Conservation (phyloP, 1,140 invertebrate species). For the Ladona fulva region DNA sequence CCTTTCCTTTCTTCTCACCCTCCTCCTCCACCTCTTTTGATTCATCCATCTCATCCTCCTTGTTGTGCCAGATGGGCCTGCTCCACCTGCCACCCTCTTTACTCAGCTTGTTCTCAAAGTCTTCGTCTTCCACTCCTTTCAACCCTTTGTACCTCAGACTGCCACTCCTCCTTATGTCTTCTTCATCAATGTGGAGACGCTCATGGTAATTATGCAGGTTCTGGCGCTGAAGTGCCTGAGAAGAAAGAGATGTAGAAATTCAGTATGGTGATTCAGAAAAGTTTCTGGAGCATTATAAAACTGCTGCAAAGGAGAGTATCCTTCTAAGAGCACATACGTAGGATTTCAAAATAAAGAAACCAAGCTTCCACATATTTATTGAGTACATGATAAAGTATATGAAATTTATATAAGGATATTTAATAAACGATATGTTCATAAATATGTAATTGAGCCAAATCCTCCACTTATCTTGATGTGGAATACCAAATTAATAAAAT, state of each 20-base stretch:
- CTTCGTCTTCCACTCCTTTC: not conserved
- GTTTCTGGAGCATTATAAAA: no score
- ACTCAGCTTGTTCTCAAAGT: not conserved
- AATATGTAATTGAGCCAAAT: no score
- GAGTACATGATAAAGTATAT: no score
- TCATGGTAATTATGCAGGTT: slow-evolving; percentile 1
- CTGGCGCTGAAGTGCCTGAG: not conserved
- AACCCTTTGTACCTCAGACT: not conserved
- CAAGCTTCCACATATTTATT: no score
- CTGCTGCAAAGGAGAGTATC: no score
- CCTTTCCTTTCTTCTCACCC: not conserved
- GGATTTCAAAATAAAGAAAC: no score
- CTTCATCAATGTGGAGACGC: not conserved
- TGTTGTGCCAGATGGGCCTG: slow-evolving; percentile 14
- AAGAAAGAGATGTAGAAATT: not conserved
- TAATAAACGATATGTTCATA: no score
- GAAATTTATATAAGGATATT: no score
- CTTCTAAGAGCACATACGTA: no score
- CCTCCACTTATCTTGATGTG: no score
- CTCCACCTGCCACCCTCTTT: slow-evolving; percentile 12
- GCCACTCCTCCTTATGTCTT: not conserved
- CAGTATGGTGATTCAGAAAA: not conserved
- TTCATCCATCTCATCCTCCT: slow-evolving; percentile 35
- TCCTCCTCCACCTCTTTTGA: slow-evolving; percentile 29
- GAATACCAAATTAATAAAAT: no score